A percentile compares a stretch with the other conserved stretches of the same genome.
phyloP scores from a whole-genome alignment of 2,888 invertebrate genomes.

The Toxonevra muliebris region DNA sequence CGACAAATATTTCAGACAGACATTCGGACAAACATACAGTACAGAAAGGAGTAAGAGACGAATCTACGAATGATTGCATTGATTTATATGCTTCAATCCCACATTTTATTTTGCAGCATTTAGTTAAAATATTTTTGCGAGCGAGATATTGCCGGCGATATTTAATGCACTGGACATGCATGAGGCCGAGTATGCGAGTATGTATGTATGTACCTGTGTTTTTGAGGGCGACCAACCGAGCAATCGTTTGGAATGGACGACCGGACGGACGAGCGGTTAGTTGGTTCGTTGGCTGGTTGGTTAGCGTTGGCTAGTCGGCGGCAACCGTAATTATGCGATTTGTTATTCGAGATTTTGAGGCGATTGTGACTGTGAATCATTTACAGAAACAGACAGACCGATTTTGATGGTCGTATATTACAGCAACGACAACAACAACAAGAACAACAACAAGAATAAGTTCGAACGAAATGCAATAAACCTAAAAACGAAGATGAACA shows the following conservation, averaged over 20 bases:
- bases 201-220: conserved; percentile 12
- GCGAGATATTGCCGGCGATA: not conserved
- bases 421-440: not conserved
- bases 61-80: conserved; percentile 32
- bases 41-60: too few species aligned
- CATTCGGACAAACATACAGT: too few species aligned
- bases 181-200: not conserved
- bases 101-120: conserved; percentile 51
- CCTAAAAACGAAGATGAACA: not conserved
- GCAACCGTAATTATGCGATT: conserved; percentile 61
- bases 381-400: conserved; percentile 36
- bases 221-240: too few species aligned
- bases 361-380: conserved; percentile 62
- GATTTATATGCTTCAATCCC: conserved; percentile 64
- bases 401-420: not conserved
- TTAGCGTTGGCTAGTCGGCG: conserved; percentile 37
- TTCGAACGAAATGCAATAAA: conserved; percentile 18
- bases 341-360: conserved; percentile 63
- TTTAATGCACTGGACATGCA: conserved; percentile 7
- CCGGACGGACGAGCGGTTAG: conserved; percentile 33
- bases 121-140: not conserved
- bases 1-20: too few species aligned
- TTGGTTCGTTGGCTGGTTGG: too few species aligned
- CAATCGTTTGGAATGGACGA: not conserved
- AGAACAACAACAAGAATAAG: conserved; percentile 20